Evolutionary conservation across 2,797 vertebrate species (phyloP).

Genomic region (Sebastiscus tertius): DNA sequence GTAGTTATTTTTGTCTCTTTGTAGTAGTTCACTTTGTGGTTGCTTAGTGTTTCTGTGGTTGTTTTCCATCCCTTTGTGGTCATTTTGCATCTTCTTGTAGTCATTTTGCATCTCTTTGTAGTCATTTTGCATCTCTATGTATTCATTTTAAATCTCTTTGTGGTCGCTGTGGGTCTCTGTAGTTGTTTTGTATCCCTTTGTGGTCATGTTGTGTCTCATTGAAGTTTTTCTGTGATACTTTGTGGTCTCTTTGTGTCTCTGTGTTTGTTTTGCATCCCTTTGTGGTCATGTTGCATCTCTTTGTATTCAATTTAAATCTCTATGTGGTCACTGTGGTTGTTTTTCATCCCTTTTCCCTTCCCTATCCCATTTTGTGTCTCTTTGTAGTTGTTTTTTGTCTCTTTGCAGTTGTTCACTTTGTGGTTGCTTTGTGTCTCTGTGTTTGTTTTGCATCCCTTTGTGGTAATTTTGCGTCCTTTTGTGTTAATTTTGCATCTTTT

Average conservation of each 20-base stretch:
- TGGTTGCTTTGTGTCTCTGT: neutral
- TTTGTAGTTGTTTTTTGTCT: neutral
- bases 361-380: neutral
- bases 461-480: neutral
- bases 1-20: too few relatives aligned
- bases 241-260: too few relatives aligned
- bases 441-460: neutral
- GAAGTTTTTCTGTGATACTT: too few relatives aligned
- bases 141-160: neutral
- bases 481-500: neutral
- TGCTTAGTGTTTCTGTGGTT: too few relatives aligned
- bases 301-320: too few relatives aligned
- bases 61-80: fast-evolving
- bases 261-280: too few relatives aligned
- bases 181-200: too few relatives aligned
- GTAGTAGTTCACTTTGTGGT: too few relatives aligned
- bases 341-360: neutral
- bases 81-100: too few relatives aligned
- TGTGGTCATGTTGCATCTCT: too few relatives aligned
- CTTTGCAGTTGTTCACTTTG: neutral
- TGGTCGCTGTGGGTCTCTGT: neutral
- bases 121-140: neutral
- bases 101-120: neutral
- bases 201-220: too few relatives aligned
- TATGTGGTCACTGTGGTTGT: neutral